Evolutionary conservation across 92 coral and sea anemone species (phyloP), one percentile per base, ranked within the genome.

Genomic region (Phenganax subtilis): DNA sequence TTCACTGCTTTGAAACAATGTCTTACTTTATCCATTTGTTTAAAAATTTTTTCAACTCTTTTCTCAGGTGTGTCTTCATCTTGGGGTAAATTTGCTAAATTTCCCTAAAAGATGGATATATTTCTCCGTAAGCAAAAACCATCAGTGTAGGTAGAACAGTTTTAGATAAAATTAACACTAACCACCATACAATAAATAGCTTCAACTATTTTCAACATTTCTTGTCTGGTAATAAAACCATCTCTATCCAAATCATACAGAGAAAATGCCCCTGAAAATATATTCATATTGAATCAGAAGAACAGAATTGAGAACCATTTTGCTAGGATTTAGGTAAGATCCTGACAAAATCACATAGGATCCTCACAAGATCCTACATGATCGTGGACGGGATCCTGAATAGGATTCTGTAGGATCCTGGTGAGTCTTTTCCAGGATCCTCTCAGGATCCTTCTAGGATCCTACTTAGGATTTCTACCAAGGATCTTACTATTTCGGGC

Each of bases 141-240:
- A 61, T 61, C 28, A 17, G 0, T 61, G 25, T 4, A 61, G 67
- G 15, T 7, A 61, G 8, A 61, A 61, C 25, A 61, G 67, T 61
- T 61, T 61, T 12, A 61, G n/a, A 12, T 15, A 1, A 12, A 14
- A 17, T 6, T 61, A 52, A 7, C 10, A 84, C 97, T 47, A 87
- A 94, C 98, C 92, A 94, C 98, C 98, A 94, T 94, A 66, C 91
- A 88, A 85, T 94, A 94, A 84, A 94, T 94, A n/a, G 98, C 92
- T 52, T 94, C 98, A 8, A 94, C 97, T n/a, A 94, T 94, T 73
- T 90, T 90, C 11, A 94, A 83, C 98, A 94, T 91, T 76, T 94
- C 98, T 25, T 87, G 87, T 71, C 90, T 89, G 64, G 98, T 94
- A 57, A 94, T 94, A 84, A 84, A 94, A 47, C 98, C 98, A 85